Conservation (phyloP, 2,113 vertebrate genomes). For the Pituophis catenifer region DNA sequence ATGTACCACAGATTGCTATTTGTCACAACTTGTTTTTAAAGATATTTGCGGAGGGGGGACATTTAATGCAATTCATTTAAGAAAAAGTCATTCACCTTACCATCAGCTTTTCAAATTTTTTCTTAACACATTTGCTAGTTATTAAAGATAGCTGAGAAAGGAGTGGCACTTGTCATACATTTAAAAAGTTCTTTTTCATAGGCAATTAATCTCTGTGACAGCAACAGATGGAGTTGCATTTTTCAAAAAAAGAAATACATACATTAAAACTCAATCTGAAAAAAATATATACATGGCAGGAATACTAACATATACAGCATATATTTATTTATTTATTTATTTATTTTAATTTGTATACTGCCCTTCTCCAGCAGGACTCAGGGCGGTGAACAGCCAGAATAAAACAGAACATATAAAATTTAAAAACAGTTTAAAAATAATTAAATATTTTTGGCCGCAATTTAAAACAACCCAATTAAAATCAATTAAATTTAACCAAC, state of each 20-base stretch:
- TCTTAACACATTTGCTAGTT: neutral
- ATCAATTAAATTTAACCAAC: no score
- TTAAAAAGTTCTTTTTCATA: constrained; percentile 21
- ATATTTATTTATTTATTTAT: no score
- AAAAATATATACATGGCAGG: neutral
- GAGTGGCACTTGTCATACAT: constrained; percentile 14
- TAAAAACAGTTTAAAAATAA: no score
- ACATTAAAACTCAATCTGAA: constrained; percentile 26
- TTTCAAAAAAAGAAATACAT: constrained; percentile 6
- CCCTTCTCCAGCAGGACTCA: no score
- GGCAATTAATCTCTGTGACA: constrained; percentile 6
- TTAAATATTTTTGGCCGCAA: no score
- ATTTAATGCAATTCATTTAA: constrained; percentile 20
- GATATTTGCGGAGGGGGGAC: neutral
- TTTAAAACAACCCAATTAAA: no score
- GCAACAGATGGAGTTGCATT: constrained; percentile 29
- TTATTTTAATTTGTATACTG: no score
- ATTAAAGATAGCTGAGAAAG: neutral
- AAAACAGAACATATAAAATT: no score
- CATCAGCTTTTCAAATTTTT: constrained; percentile 24
- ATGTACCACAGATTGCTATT: constrained; percentile 3
- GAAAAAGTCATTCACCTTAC: constrained; percentile 15
- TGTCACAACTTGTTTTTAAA: constrained; percentile 21
- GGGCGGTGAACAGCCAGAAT: no score
- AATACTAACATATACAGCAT: neutral